These are phyloP conservation scores for Bos indicus DNA, from an alignment of 2,113 vertebrate species.

Conservation along the genomic window DNA sequence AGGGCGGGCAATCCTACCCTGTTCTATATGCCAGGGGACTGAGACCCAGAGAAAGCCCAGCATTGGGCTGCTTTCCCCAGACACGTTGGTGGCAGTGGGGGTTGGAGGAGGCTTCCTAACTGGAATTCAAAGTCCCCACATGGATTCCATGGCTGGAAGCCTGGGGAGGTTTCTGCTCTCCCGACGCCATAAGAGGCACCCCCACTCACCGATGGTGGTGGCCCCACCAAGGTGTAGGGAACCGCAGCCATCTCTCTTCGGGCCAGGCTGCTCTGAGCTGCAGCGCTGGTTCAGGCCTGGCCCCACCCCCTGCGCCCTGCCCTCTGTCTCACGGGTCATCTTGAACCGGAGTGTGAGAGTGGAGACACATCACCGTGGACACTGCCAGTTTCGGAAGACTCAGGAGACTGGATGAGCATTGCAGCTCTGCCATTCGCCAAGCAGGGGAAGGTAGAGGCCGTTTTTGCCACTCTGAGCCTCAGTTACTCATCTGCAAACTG, in stretches of 20 bases:
- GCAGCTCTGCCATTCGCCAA: background rate
- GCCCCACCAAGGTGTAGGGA: background rate
- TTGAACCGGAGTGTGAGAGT: background rate
- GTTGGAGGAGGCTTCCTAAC: background rate
- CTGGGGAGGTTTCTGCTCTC: background rate
- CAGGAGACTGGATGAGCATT: background rate
- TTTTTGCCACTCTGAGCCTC: background rate
- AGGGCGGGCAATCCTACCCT: background rate
- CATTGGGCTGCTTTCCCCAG: background rate
- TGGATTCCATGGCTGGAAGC: background rate
- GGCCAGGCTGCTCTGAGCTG: background rate
- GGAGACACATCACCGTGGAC: too few relatives aligned
- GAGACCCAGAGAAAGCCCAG: background rate
- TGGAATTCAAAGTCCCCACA: background rate
- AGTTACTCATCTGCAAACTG: background rate
- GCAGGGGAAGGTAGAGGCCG: background rate
- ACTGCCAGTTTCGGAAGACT: background rate
- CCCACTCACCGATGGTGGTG: background rate
- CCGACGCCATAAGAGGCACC: background rate
- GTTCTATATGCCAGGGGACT: background rate
- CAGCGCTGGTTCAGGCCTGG: background rate
- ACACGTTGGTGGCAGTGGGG: background rate
- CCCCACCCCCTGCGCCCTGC: too few relatives aligned
- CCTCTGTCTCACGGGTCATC: too few relatives aligned
- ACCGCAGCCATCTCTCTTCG: accelerated